Base-by-base conservation (phyloP, 1,140 invertebrate genomes). In the Atopsyche davidsoni region DNA sequence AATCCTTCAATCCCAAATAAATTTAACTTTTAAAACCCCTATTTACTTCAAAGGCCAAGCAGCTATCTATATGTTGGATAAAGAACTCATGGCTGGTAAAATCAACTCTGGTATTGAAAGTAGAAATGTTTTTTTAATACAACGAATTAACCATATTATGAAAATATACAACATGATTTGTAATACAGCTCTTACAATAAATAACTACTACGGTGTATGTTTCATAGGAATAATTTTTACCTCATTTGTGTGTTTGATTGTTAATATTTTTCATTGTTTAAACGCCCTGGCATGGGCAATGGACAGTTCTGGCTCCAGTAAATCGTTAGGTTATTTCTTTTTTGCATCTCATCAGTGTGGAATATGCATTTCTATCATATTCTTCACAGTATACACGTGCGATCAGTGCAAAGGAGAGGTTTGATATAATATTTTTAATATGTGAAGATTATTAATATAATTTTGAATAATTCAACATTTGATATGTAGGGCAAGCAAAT, bases 261-360 rank as follows among this genome's bases (percentile, higher is more conserved):
- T 38, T 19, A 46, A 46, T 25, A 17, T 46, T 2, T 46, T 46
- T 18, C 38, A 46, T 25, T 36, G 23, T 4, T n/a, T 46, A 11
- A 46, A 24, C 24, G 11, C 21, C 6, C 2, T 38, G 4, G n/a
- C 13, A 36, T 46, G 10, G 36, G 32, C 32, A 22, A 38, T 16
- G 23, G 35, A 13, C 14, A 22, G 1, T 11, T 1, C 13, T 4
- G 18, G n/a, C 1, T 24, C 11, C 13, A 25, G 16, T 7, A 23
- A 39, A 23, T 38, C 3, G 17, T 4, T n/a, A n/a, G n/a, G n/a
- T 6, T 38, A 25, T 23, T 13, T 46, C 1, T 19, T 25, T 4
- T 46, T 21, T 28, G 36, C 34, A 22, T 9, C 18, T 1, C 21
- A 25, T 38, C 13, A 46, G 2, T 24, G 18, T 39, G 4, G 14